Evolutionary conservation across 2,113 vertebrate species (phyloP).

Genomic region (Tyto alba): DNA sequence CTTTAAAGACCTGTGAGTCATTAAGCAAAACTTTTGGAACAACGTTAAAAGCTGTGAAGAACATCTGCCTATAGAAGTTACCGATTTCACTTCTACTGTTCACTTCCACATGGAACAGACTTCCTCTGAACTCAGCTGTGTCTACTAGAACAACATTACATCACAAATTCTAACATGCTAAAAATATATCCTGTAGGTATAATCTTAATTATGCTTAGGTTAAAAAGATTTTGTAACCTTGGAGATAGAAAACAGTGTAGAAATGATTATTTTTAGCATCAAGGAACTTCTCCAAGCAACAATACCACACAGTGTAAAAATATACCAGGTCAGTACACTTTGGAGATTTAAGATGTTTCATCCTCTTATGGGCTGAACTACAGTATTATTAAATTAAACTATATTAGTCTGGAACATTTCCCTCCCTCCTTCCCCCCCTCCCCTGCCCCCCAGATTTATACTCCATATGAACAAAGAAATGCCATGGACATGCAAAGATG

Average conservation of each 20-base stretch:
- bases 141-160: not conserved
- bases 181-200: slow-evolving; percentile 33
- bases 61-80: not conserved
- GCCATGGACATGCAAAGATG: not conserved
- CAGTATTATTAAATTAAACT: not conserved
- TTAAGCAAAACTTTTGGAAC: not conserved
- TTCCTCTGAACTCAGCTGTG: not conserved
- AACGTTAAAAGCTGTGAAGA: not conserved
- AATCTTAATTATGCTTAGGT: slow-evolving; percentile 11
- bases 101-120: not conserved
- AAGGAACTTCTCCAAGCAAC: slow-evolving; percentile 56
- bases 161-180: not conserved
- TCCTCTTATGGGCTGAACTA: slow-evolving; percentile 8
- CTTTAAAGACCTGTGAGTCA: not conserved
- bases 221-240: slow-evolving; percentile 49
- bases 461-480: not conserved
- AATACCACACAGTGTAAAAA: slow-evolving; percentile 49
- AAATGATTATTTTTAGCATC: slow-evolving; percentile 45
- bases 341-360: slow-evolving; percentile 24
- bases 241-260: slow-evolving; percentile 44
- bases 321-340: slow-evolving; percentile 26
- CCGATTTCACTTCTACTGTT: not conserved
- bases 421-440: too few relatives aligned
- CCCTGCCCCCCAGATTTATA: too few relatives aligned
- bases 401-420: not conserved